A percentile compares a stretch with the other conserved stretches of the same genome.
These are phyloP conservation scores for Nebria brevicollis DNA, from an alignment of 2,888 invertebrate species.

Conservation along the genomic window DNA sequence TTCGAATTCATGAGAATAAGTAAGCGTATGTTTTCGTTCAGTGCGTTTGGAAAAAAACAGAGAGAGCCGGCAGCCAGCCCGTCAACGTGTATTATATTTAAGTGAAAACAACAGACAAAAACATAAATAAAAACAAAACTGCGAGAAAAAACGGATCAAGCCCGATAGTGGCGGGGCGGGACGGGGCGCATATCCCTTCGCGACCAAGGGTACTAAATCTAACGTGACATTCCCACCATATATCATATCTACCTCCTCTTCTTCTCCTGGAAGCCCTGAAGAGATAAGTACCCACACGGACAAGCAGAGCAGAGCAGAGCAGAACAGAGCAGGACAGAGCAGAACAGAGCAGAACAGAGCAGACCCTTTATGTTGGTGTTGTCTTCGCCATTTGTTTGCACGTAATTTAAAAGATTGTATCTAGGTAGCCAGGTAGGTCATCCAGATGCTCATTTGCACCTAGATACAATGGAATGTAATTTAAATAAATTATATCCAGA, in stretches of 20 bases:
- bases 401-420: constrained; percentile 10
- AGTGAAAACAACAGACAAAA: background rate
- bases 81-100: background rate
- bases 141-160: background rate
- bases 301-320: background rate
- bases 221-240: background rate
- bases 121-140: background rate
- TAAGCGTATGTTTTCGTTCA: too few species aligned
- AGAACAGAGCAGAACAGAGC: too few species aligned
- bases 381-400: constrained; percentile 18
- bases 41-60: too few species aligned
- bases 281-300: constrained; percentile 6
- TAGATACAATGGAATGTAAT: background rate
- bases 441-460: background rate
- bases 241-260: constrained; percentile 3
- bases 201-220: constrained; percentile 9
- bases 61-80: background rate
- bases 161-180: background rate
- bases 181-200: background rate
- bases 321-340: background rate
- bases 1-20: too few species aligned
- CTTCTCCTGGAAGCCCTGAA: background rate
- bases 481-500: too few species aligned
- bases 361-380: constrained; percentile 17
- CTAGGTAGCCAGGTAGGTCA: background rate